Evolutionary conservation across 2,113 vertebrate species (phyloP).

Genomic region (Sclerurus mexicanus): DNA sequence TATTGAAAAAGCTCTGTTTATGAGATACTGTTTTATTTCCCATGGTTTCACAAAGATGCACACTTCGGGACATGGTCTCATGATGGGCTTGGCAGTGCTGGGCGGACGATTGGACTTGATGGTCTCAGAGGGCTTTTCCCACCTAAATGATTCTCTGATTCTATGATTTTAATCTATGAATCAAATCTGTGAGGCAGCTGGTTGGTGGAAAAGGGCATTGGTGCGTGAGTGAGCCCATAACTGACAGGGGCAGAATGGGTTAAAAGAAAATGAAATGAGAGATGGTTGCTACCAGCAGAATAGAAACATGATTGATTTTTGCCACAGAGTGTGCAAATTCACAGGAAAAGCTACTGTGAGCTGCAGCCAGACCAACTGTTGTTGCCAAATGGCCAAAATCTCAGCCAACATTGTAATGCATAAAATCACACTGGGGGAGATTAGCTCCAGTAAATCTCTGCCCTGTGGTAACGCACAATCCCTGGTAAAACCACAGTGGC

Average conservation of each 20-base stretch:
- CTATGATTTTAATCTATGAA: neutral
- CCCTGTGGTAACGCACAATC: neutral
- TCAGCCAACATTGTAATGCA: neutral
- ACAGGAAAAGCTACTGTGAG: neutral
- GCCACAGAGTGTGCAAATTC: conserved; percentile 35
- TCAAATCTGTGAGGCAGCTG: neutral
- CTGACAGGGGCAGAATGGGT: neutral
- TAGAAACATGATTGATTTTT: conserved; percentile 13
- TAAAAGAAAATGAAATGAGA: neutral
- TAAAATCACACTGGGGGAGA: neutral
- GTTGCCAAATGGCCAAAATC: conserved; percentile 38
- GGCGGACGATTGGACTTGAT: neutral
- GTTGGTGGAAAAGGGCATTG: neutral
- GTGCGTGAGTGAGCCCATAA: neutral
- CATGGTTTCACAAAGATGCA: neutral
- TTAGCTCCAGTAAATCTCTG: neutral
- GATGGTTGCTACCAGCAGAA: neutral
- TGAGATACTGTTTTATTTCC: neutral
- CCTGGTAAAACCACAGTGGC: neutral
- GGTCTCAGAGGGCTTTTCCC: neutral
- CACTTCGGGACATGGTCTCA: accelerated
- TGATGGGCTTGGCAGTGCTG: neutral
- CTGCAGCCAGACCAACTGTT: conserved; percentile 48
- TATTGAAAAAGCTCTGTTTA: neutral
- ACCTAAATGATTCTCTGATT: neutral